Evolutionary conservation across 2,797 vertebrate species (phyloP), one percentile per base, ranked within the genome.

Genomic region (Danio jaintianensis): DNA sequence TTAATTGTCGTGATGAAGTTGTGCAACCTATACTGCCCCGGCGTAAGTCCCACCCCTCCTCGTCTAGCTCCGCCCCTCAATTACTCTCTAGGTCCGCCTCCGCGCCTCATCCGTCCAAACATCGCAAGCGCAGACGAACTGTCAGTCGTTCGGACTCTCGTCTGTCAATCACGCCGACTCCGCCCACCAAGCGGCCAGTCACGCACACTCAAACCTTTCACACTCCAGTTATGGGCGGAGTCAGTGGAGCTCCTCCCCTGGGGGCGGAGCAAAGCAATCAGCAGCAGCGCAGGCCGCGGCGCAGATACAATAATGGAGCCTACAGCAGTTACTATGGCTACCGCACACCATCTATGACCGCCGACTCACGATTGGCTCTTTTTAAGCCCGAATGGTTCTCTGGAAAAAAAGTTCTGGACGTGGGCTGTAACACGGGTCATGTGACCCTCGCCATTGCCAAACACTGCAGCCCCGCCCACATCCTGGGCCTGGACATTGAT

Each of bases 401-500:
- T 15, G 94, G 94, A 13, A 95, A 94, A 53, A 91, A 87, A 0
- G 94, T 96, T 42, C 86, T 98, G 79, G 97, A 98, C 6, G 81
- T 97, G 1, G 97, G 97, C 6, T 97, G 96, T n/a, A 96, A 95
- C 12, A 88, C 94, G 0, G 97, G 96, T 61, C 96, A 97, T 83
- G 9, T 98, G 69, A 94, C 96, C 0, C 88, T 98, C 3, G 89
- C 90, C 11, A 85, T 98, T 0, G 95, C 96, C 13, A 91, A 92
- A 5, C 88, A 90, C 16, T 95, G 95, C 88, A 82, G 87, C n/a
- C 96, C 97, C 0, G 56, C 92, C 55, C 92, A 94, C 67, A 91
- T 97, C 70, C 92, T 97, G 62, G 97, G 97, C n/a, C 58, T 97
- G 89, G 97, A 98, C 89, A 93, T 96, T 0, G 96, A 98, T 4